Evolutionary conservation across 2,113 vertebrate genomes (phyloP), one percentile per base, ranked within the genome.

Genomic region (Alethe castanea): DNA sequence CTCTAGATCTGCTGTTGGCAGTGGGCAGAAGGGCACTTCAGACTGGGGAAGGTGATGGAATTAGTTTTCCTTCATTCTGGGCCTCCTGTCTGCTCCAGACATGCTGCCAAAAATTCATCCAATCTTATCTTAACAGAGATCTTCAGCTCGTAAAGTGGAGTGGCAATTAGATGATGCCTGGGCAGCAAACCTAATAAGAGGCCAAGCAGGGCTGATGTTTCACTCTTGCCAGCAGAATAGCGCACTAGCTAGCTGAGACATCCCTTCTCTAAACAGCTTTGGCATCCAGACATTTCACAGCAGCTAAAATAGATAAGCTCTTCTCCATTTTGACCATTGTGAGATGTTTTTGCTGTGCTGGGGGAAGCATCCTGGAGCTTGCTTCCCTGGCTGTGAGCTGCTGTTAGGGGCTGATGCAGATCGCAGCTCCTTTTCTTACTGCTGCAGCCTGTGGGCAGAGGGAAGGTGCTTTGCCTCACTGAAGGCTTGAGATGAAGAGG

Each of bases 141-240:
- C 71, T 95, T 88, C n/a, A 79, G 50, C 69, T 94, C 14, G 0
- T 88, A 92, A 95, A 84, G 82, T 72, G 84, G 78, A 88, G 86
- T 92, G 90, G 91, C 92, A 92, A 66, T 96, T 88, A 88, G 88
- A 59, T 94, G 88, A 54, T 85, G 86, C 54, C 61, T 85, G 85
- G 54, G 90, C 67, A 89, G 83, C 80, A 88, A 72, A 95, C 42
- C 54, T 95, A 60, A 4, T 61, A 38, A 70, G 67, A 69, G 74
- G 53, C 62, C 54, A 53, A 81, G 67, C 14, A 81, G 89, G 87
- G 65, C 84, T 83, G 87, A 62, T 72, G 77, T 94, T 96, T 95
- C 77, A 47, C 86, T 72, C 53, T 91, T 69, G 64, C 56, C 88
- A 80, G 59, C 22, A 11, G 71, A 71, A 60, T 17, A 90, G 48